Evolutionary conservation across 2,888 invertebrate species (phyloP), one percentile per base, ranked within the genome.

Genomic region (Agriopis leucophaearia): DNA sequence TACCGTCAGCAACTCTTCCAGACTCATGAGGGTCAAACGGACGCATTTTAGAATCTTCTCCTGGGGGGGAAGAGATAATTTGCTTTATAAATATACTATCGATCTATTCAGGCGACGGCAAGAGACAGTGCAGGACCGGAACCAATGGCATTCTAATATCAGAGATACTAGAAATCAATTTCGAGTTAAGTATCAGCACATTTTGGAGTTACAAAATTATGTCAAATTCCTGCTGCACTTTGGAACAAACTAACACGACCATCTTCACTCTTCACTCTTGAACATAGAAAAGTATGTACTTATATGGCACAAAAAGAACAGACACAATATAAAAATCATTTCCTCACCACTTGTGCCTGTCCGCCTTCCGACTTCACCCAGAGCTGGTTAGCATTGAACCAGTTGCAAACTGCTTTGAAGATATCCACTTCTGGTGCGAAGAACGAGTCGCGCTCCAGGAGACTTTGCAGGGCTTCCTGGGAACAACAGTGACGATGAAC

Each of bases 371-470:
- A 84, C 96, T 94, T 87, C 95, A 96, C 95, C 80, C 94, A 94
- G 71, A 95, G 95, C 68, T 95, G 94, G 92, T 99, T 98, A 38
- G 96, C 95, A 76, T 95, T 96, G 77, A 97, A 96, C 99, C 99
- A 99, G 66, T 94, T 95, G 85, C 96, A 95, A 0, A 99, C 97
- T 0, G 98, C 97, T 79, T 96, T 95, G 92, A 99, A 99, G 75
- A 99, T 99, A 80, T 99, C 97, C 47, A 98, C 97, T 91, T 99
- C 99, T 0, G 97, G 96, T 0, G 98, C 99, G 94, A 97, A 99
- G 93, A 99, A 99, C 8, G 99, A 99, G 89, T 99, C 98, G 58
- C 99, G 95, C 59, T 96, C 96, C 42, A 99, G 94, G 9, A 99
- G 95, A 83, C 98, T 97, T 81, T 96, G 96, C 62, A 99, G 89